phyloP scores from a whole-genome alignment of 2,113 vertebrate species.

The Brachirus orientalis region DNA sequence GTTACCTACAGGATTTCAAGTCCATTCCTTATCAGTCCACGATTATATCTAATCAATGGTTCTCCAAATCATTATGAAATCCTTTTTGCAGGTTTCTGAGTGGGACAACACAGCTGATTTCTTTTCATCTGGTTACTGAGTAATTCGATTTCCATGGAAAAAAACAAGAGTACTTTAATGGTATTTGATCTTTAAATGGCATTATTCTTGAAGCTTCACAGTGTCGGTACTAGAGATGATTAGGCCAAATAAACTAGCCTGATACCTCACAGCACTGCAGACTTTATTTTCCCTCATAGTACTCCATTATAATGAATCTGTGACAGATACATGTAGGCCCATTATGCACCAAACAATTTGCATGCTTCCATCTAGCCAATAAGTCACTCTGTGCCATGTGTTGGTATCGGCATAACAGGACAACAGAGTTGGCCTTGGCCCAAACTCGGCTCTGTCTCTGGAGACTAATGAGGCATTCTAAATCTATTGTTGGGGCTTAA shows the following conservation, averaged over 20 bases:
- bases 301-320: slow-evolving; percentile 43
- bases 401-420: slow-evolving; percentile 57
- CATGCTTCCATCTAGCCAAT: slow-evolving; percentile 60
- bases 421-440: slow-evolving; percentile 45
- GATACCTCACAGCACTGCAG: slow-evolving; percentile 13
- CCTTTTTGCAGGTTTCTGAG: neutral
- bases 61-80: slow-evolving; percentile 15
- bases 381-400: slow-evolving; percentile 61
- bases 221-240: neutral
- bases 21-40: slow-evolving; percentile 36
- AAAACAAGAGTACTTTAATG: slow-evolving; percentile 15
- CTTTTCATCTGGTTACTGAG: slow-evolving; percentile 18
- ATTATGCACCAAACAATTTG: slow-evolving; percentile 64
- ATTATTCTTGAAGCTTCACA: slow-evolving; percentile 19
- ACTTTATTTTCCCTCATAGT: slow-evolving; percentile 37
- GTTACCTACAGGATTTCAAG: slow-evolving; percentile 24
- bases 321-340: slow-evolving; percentile 58
- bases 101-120: slow-evolving; percentile 3
- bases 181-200: slow-evolving; percentile 19
- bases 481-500: slow-evolving; percentile 69
- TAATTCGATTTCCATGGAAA: slow-evolving; percentile 31
- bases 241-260: neutral
- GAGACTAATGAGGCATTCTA: slow-evolving; percentile 76
- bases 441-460: slow-evolving; percentile 53
- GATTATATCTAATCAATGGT: slow-evolving; percentile 42